These are phyloP conservation scores for Lysandra bellargus DNA, from an alignment of 2,888 invertebrate genomes.

Conservation along the genomic window DNA sequence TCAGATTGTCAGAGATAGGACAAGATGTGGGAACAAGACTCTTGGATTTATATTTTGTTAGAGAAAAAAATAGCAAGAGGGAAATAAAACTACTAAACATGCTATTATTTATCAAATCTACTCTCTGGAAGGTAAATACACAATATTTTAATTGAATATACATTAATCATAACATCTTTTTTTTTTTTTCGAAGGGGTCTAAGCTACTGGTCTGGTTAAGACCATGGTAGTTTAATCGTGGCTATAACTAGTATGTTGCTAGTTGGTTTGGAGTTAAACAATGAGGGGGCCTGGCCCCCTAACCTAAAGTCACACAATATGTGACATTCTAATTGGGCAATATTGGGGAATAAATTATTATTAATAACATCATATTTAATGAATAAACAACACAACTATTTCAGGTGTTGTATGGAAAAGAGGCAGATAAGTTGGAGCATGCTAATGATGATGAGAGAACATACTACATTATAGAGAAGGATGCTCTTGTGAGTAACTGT, in stretches of 20 bases:
- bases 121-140: slow-evolving; percentile 93
- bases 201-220: too few relatives aligned
- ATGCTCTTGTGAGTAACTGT: slow-evolving; percentile 86
- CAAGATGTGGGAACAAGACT: slow-evolving; percentile 96
- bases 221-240: too few relatives aligned
- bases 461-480: slow-evolving; percentile 99
- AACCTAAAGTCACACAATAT: too few relatives aligned
- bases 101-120: slow-evolving; percentile 96
- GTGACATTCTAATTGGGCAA: too few relatives aligned
- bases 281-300: too few relatives aligned
- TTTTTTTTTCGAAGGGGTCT: too few relatives aligned
- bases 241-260: too few relatives aligned
- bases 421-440: slow-evolving; percentile 98
- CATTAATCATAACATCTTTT: too few relatives aligned
- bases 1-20: slow-evolving; percentile 95
- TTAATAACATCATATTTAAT: neutral
- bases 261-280: too few relatives aligned
- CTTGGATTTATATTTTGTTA: slow-evolving; percentile 94
- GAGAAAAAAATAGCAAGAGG: slow-evolving; percentile 95
- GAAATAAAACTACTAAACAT: slow-evolving; percentile 97
- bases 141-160: too few relatives aligned
- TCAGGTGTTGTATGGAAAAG: slow-evolving; percentile 96
- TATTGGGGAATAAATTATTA: neutral
- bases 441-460: slow-evolving; percentile 99
- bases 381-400: slow-evolving; percentile 45